Base-by-base conservation (phyloP, 2,113 vertebrate genomes). In the Lycaon pictus region DNA sequence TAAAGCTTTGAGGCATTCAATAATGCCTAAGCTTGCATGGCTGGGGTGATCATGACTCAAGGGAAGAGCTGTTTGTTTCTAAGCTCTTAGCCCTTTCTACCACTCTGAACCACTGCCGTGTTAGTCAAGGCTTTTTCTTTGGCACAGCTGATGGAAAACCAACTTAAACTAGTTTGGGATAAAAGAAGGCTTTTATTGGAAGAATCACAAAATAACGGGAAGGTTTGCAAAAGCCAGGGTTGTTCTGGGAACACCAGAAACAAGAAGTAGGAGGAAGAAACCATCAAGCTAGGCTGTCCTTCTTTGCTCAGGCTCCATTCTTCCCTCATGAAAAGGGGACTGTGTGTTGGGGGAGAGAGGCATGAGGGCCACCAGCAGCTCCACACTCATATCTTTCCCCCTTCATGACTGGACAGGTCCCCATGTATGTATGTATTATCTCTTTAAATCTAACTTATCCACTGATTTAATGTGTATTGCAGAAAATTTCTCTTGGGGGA, bases 61-160 rank as follows among this genome's bases (percentile, higher is more conserved):
- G 48, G 11, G 12, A 29, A 89, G 25, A 96, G 62, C 25, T 37
- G 11, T 76, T 91, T 60, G n/a, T 74, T 74, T 71, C 79, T 83
- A 60, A 83, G 43, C 3, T 53, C 56, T 60, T 96, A 77, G 48
- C 29, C 43, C 3, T 56, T 35, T 37, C 43, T 19, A 29, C 29
- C 56, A 58, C 25, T 89, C 35, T 15, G 25, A 76, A 62, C 35
- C n/a, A 37, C 19, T 56, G 22, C 7, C 3, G 1, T 53, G 2
- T n/a, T 35, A 10, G 5, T 62, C 48, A 72, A 51, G 35, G 77
- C 48, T 83, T 71, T 72, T 93, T 90, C 80, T 71, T 72, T 56
- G 93, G 43, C 58, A 53, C 65, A 81, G n/a, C 25, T 76, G 43
- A 60, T 89, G 22, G 77, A 62, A 96, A 97, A 88, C 8, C 13